These are phyloP conservation scores for Erithacus rubecula DNA, from an alignment of 2,797 vertebrate species.

Conservation along the genomic window DNA sequence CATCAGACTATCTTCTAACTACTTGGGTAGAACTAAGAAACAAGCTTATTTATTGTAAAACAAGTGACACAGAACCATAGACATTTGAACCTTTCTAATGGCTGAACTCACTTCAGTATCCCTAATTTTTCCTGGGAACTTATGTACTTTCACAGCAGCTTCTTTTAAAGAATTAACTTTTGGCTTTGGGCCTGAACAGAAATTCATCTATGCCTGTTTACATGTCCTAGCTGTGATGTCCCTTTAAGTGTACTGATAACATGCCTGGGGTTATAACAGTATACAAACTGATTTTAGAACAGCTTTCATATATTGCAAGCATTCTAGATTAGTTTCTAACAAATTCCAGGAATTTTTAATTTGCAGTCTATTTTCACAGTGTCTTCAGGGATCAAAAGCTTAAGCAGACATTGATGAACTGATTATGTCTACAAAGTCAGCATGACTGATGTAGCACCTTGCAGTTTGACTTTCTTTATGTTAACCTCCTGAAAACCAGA, in stretches of 20 bases:
- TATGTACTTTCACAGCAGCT: not conserved
- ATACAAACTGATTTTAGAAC: not conserved
- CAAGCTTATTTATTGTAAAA: not conserved
- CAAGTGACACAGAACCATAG: not conserved
- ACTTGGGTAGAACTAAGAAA: not conserved
- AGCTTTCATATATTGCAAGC: not conserved
- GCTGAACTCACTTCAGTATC: not conserved
- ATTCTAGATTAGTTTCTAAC: not conserved
- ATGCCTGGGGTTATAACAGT: not conserved
- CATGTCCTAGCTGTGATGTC: not conserved
- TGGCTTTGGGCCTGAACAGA: not conserved
- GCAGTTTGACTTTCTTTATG: not conserved
- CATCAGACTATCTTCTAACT: not conserved
- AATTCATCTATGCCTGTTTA: not conserved
- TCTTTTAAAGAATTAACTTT: not conserved
- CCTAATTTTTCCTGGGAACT: not conserved
- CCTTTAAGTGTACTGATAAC: not conserved
- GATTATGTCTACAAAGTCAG: not conserved
- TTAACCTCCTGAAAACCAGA: not conserved
- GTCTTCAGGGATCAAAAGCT: slow-evolving; percentile 6
- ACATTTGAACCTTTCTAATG: not conserved
- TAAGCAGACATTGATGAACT: slow-evolving; percentile 11
- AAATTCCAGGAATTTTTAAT: not conserved
- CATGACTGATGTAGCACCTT: not conserved
- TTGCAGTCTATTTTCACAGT: not conserved